phyloP scores from a whole-genome alignment of 2,797 vertebrate species.

The Ptychadena robeensis region DNA sequence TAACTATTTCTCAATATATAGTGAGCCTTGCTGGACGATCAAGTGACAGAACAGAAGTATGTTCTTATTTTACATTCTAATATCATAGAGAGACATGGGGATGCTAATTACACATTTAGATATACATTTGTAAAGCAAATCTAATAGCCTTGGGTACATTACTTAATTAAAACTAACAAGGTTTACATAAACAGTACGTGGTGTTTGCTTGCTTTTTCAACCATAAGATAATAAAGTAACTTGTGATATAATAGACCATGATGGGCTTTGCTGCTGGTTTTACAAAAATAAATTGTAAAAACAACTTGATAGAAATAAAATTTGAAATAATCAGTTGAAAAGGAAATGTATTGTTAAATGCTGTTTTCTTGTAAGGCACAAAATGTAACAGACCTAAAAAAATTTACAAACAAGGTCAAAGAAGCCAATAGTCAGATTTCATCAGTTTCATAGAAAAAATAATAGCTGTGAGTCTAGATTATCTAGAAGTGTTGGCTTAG shows the following conservation, averaged over 20 bases:
- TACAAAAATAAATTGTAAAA: too few relatives aligned
- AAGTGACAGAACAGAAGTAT: neutral
- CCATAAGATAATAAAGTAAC: neutral
- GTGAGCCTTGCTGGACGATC: neutral
- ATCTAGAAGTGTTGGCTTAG: too few relatives aligned
- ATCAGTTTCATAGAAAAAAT: too few relatives aligned
- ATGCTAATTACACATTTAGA: conserved; percentile 46
- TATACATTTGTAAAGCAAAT: conserved; percentile 5
- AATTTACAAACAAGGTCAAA: too few relatives aligned
- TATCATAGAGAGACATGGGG: conserved; percentile 16
- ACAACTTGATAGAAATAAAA: too few relatives aligned
- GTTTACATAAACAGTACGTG: neutral
- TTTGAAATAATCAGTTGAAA: too few relatives aligned
- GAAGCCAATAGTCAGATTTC: too few relatives aligned
- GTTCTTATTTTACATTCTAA: neutral
- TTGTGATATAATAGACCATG: conserved; percentile 17
- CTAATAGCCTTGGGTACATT: conserved; percentile 20
- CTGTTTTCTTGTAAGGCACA: too few relatives aligned
- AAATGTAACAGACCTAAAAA: too few relatives aligned
- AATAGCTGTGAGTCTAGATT: too few relatives aligned
- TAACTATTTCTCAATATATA: neutral
- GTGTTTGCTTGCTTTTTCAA: neutral
- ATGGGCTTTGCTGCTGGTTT: neutral
- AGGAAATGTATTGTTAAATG: too few relatives aligned
- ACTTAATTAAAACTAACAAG: neutral